phyloP scores from a whole-genome alignment of 30 jellyfish, hydroid and myxozoan species.

The Chironex yamaguchii region DNA sequence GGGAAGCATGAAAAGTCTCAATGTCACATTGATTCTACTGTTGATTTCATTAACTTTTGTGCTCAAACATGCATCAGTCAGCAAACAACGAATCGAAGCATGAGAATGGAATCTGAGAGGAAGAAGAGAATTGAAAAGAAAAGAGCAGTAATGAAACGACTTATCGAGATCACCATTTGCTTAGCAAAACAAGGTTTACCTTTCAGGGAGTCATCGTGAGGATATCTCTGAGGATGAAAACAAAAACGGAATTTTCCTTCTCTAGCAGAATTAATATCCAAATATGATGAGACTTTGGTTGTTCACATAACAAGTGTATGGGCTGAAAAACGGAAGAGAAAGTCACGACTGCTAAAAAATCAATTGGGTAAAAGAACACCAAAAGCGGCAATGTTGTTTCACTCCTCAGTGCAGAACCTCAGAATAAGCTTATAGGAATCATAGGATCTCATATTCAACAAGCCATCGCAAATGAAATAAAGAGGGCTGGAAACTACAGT shows the following conservation, averaged over 20 bases:
- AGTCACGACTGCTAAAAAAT: neutral
- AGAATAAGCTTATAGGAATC: slow-evolving; percentile 25
- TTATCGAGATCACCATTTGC: slow-evolving; percentile 31
- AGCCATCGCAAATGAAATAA: slow-evolving; percentile 13
- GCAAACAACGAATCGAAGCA: slow-evolving; percentile 20
- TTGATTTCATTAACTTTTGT: slow-evolving; percentile 27
- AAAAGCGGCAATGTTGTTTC: slow-evolving; percentile 38
- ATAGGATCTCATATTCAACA: slow-evolving; percentile 21
- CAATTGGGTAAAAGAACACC: neutral
- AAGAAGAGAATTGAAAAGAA: slow-evolving; percentile 25
- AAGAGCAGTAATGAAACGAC: slow-evolving; percentile 41
- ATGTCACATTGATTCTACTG: slow-evolving; percentile 21
- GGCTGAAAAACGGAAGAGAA: slow-evolving; percentile 40
- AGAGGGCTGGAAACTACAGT: too few relatives aligned
- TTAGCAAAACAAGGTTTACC: slow-evolving; percentile 51
- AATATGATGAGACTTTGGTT: slow-evolving; percentile 17
- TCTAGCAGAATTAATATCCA: slow-evolving; percentile 43
- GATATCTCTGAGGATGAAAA: slow-evolving; percentile 36
- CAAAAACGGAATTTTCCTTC: slow-evolving; percentile 36
- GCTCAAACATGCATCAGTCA: slow-evolving; percentile 35
- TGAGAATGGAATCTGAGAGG: slow-evolving; percentile 37
- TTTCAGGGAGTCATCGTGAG: slow-evolving; percentile 62
- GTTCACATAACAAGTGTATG: slow-evolving; percentile 24
- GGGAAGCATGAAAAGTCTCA: slow-evolving; percentile 15
- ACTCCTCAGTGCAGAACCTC: slow-evolving; percentile 47